These are phyloP conservation scores for Nerophis ophidion DNA, from an alignment of 2,113 vertebrate species.

Conservation along the genomic window DNA sequence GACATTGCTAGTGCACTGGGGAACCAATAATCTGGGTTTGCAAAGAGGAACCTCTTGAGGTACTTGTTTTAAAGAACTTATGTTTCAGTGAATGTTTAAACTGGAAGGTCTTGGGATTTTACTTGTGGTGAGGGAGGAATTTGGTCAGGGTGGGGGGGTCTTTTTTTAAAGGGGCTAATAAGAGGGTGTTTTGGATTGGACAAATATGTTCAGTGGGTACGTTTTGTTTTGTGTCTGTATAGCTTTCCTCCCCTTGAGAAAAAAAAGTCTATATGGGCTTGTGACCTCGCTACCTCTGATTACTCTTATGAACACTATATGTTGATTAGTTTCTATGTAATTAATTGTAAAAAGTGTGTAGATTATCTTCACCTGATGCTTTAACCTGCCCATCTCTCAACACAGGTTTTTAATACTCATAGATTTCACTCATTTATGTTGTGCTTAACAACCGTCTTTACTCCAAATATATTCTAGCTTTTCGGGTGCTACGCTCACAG, in stretches of 20 bases:
- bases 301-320: conserved; percentile 80
- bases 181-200: conserved; percentile 73
- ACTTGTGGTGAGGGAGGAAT: conserved; percentile 52
- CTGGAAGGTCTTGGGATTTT: conserved; percentile 81
- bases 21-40: conserved; percentile 38
- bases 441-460: conserved; percentile 56
- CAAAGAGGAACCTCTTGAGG: conserved; percentile 71
- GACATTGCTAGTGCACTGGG: conserved; percentile 43
- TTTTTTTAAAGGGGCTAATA: conserved; percentile 44
- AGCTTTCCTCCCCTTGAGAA: conserved; percentile 77
- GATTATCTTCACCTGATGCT: conserved; percentile 81
- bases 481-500: conserved; percentile 51
- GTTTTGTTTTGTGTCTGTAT: conserved; percentile 76
- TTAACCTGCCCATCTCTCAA: conserved; percentile 81
- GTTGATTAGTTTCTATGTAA: conserved; percentile 81
- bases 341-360: conserved; percentile 87
- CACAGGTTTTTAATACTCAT: conserved; percentile 73
- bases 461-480: conserved; percentile 61
- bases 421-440: conserved; percentile 61
- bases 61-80: conserved; percentile 85
- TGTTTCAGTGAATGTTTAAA: conserved; percentile 87
- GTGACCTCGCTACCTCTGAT: conserved; percentile 91
- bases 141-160: conserved; percentile 8
- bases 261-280: conserved; percentile 73
- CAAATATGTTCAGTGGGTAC: conserved; percentile 75